Evolutionary conservation across 2,797 vertebrate species (phyloP).

Genomic region (Stomatorhinus walkeri): DNA sequence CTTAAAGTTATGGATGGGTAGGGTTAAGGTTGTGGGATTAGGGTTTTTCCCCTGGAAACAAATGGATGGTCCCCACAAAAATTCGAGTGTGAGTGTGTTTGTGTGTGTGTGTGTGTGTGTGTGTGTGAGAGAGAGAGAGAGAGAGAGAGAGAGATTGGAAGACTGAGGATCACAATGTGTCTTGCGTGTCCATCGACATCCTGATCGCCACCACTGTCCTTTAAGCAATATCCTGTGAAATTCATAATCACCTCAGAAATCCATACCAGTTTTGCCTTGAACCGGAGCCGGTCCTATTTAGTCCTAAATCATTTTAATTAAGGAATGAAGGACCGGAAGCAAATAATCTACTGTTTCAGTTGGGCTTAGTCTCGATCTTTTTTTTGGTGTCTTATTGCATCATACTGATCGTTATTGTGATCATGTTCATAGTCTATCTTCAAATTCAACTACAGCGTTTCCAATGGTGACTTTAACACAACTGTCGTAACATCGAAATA

Average conservation of each 20-base stretch:
- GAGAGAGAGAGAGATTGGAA: background rate
- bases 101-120: background rate
- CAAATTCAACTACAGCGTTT: background rate
- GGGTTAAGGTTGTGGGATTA: background rate
- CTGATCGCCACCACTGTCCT: background rate
- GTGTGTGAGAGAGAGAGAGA: background rate
- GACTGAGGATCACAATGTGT: background rate
- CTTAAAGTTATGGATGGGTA: background rate
- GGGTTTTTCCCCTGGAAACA: background rate
- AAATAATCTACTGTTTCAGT: background rate
- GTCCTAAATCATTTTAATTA: background rate
- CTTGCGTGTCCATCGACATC: background rate
- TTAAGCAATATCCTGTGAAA: background rate
- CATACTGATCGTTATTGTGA: background rate
- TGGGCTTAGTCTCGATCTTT: background rate
- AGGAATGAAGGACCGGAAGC: background rate
- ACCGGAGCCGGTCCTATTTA: background rate
- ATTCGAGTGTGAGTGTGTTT: background rate
- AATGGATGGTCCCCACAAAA: background rate
- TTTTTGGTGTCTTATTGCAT: background rate
- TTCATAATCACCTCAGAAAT: background rate
- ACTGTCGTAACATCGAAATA: background rate
- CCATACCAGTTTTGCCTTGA: background rate
- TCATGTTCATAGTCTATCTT: background rate
- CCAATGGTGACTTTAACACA: background rate